These are phyloP conservation scores for Schizothorax lantsangensis DNA, from an alignment of 2,797 vertebrate genomes.

Conservation along the genomic window DNA sequence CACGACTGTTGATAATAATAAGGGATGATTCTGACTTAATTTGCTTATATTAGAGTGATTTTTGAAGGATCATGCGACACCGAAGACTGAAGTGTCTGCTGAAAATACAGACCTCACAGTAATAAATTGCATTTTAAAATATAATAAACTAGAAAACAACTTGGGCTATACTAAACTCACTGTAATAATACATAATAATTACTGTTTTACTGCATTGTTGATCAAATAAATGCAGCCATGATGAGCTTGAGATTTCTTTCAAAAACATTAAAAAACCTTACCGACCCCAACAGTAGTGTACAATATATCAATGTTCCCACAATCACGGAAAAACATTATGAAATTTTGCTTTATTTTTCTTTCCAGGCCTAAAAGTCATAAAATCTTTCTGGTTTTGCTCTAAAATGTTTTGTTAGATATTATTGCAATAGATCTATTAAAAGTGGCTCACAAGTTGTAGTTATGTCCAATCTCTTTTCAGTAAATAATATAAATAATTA, in stretches of 20 bases:
- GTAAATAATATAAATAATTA: neutral
- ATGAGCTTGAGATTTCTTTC: neutral
- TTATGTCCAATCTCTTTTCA: neutral
- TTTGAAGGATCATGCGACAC: neutral
- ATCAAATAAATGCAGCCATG: neutral
- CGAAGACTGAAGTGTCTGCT: neutral
- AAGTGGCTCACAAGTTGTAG: neutral
- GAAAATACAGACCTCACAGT: neutral
- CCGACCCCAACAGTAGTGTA: neutral
- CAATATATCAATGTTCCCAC: neutral
- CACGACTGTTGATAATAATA: neutral
- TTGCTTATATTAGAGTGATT: too few species aligned
- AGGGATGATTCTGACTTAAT: neutral
- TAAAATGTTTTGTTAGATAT: neutral
- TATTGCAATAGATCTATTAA: neutral
- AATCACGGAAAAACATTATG: neutral
- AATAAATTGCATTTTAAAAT: neutral
- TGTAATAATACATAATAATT: neutral
- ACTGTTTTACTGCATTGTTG: neutral
- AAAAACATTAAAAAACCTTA: too few species aligned
- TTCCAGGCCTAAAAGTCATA: neutral
- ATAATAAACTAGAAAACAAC: neutral
- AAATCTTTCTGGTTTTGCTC: neutral
- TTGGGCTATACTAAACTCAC: neutral
- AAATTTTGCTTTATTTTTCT: neutral